phyloP scores from a whole-genome alignment of 2,888 invertebrate genomes.

The Napeogenes sylphis region DNA sequence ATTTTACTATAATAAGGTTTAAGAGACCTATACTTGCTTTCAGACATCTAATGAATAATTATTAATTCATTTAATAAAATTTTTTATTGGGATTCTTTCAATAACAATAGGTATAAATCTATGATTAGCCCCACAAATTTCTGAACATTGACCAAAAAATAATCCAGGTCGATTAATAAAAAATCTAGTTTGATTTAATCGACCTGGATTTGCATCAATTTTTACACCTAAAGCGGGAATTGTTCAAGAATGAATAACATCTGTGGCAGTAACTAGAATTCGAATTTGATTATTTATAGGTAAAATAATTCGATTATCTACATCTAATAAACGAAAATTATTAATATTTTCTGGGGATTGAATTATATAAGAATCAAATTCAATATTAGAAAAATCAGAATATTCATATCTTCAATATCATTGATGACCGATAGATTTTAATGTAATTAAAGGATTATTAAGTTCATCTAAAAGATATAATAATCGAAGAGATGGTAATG shows the following conservation, averaged over 20 bases:
- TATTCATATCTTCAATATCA: constrained; percentile 84
- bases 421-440: constrained; percentile 82
- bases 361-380: constrained; percentile 37
- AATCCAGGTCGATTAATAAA: constrained; percentile 80
- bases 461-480: constrained; percentile 80
- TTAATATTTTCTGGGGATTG: constrained; percentile 14
- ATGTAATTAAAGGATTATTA: constrained; percentile 65
- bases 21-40: constrained; percentile 84
- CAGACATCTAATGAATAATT: constrained; percentile 80
- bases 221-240: constrained; percentile 80
- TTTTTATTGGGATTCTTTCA: constrained; percentile 78
- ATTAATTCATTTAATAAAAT: constrained; percentile 72
- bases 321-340: constrained; percentile 29
- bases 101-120: constrained; percentile 84
- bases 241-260: constrained; percentile 83
- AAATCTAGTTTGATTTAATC: constrained; percentile 81
- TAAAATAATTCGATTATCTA: constrained; percentile 78
- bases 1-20: constrained; percentile 81
- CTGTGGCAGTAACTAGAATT: constrained; percentile 78
- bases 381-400: constrained; percentile 56
- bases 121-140: constrained; percentile 89
- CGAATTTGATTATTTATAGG: constrained; percentile 81
- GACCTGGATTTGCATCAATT: constrained; percentile 81
- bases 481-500: constrained; percentile 78
- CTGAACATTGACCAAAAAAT: constrained; percentile 87